Percentiles rank a stretch among this genome's conserved stretches.
phyloP scores from a whole-genome alignment of 2,888 invertebrate genomes.

The Steromphala cineraria region DNA sequence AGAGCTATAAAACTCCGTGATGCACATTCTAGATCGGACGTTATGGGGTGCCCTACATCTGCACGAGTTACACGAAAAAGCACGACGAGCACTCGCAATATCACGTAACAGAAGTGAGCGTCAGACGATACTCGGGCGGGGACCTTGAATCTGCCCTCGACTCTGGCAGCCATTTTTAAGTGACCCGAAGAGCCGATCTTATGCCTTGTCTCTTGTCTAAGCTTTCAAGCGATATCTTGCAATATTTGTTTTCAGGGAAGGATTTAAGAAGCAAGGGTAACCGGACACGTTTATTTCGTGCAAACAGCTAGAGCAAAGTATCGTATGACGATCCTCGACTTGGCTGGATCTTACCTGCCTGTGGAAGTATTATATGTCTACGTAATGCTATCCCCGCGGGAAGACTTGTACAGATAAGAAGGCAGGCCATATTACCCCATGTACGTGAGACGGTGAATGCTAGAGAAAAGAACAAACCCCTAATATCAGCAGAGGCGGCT shows the following conservation, averaged over 20 bases:
- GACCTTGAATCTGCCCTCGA: neutral
- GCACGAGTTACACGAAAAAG: too few species aligned
- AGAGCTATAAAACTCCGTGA: too few species aligned
- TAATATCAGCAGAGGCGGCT: neutral
- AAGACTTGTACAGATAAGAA: constrained; percentile 18
- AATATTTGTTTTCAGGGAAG: constrained; percentile 27
- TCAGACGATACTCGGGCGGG: neutral
- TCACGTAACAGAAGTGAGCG: neutral
- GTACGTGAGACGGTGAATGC: constrained; percentile 23
- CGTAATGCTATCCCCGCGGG: constrained; percentile 21
- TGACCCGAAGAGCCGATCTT: constrained; percentile 1
- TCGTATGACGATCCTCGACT: constrained; percentile 14
- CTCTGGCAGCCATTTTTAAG: neutral
- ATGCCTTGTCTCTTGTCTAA: neutral
- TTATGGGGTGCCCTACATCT: too few species aligned
- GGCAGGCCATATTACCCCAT: neutral
- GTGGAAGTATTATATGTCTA: neutral
- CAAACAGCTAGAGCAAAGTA: constrained; percentile 21
- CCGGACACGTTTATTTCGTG: constrained; percentile 13
- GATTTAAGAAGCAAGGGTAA: constrained; percentile 19
- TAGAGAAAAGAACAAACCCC: constrained; percentile 18
- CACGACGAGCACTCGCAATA: too few species aligned
- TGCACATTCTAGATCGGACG: too few species aligned
- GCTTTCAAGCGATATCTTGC: neutral
- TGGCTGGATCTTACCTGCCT: constrained; percentile 9